Evolutionary conservation across 2,888 invertebrate genomes (phyloP).

Genomic region (Bugula neritina): DNA sequence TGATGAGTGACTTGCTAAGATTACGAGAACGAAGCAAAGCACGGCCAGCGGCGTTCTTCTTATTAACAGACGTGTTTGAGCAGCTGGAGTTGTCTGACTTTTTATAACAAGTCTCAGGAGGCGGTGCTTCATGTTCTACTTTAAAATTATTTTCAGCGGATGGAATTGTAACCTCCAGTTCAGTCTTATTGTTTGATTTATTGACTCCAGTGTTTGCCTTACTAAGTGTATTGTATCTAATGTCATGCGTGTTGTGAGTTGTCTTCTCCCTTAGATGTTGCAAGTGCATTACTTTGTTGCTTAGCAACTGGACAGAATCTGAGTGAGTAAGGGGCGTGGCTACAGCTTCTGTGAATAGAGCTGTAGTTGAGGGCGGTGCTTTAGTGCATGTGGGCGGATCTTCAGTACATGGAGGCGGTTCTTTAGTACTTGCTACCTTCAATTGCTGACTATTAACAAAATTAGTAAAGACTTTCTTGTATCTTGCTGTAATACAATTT

Average conservation of each 20-base stretch:
- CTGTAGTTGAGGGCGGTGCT: too few species aligned
- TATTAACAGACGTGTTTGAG: too few species aligned
- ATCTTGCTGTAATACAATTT: too few species aligned
- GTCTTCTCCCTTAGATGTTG: background rate
- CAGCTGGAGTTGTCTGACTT: too few species aligned
- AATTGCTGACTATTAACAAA: too few species aligned
- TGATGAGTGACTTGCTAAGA: background rate
- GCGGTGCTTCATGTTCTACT: background rate
- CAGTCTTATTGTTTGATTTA: background rate
- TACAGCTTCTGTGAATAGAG: too few species aligned
- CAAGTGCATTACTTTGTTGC: background rate
- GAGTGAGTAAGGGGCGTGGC: background rate
- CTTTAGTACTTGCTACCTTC: too few species aligned
- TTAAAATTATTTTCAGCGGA: background rate
- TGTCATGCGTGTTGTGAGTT: background rate
- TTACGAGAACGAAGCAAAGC: background rate
- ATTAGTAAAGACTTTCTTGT: too few species aligned
- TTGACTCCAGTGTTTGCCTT: background rate
- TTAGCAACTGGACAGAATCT: background rate
- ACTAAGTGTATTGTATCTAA: background rate
- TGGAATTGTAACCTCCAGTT: background rate
- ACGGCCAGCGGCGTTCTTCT: background rate
- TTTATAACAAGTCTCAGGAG: background rate
- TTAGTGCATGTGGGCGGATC: too few species aligned
- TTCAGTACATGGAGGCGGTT: too few species aligned